Conservation (phyloP, 2,113 vertebrate species). For the Daboia siamensis region DNA sequence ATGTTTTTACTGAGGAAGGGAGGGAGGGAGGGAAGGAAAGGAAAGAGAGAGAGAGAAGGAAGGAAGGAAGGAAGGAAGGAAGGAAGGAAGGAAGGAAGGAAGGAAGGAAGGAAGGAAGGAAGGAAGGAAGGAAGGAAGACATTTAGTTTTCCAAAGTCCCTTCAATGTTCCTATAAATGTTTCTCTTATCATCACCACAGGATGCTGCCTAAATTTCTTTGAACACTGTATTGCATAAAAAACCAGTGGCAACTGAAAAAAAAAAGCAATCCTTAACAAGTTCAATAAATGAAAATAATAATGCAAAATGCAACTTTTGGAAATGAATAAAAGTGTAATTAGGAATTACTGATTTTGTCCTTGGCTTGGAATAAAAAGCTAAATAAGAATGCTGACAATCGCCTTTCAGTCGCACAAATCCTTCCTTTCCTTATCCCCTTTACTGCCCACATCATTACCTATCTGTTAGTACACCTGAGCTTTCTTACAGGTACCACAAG, state of each 20-base stretch:
- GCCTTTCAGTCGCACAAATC: neutral
- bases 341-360: neutral
- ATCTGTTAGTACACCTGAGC: neutral
- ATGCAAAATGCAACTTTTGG: neutral
- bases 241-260: neutral
- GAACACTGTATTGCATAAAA: neutral
- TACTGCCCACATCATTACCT: neutral
- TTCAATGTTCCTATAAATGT: neutral
- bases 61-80: fast-evolving
- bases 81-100: fast-evolving
- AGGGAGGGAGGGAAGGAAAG: fast-evolving
- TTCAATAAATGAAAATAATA: neutral
- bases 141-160: neutral
- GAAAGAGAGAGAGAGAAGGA: too few relatives aligned
- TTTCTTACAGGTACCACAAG: neutral
- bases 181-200: neutral
- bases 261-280: neutral
- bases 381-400: neutral
- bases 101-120: neutral
- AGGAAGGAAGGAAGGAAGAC: neutral
- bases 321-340: neutral
- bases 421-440: neutral
- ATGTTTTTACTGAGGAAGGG: neutral
- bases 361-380: neutral
- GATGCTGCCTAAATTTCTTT: neutral